Base-by-base conservation (phyloP, 1,140 invertebrate species). In the Aricia agestis region DNA sequence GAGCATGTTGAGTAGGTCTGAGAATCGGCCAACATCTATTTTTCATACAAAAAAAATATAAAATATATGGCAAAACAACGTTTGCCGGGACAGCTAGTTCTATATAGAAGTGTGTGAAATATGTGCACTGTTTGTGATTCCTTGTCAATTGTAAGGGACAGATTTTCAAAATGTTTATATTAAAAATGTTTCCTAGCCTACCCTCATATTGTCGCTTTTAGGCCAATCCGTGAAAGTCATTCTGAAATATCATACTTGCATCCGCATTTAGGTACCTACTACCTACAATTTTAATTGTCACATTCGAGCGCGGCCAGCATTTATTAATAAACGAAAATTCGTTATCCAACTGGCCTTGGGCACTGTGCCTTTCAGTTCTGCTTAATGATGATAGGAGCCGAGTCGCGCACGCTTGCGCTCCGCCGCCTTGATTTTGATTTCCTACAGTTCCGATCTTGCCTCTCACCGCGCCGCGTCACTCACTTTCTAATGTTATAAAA, bases 251-350 rank as follows among this genome's bases (percentile, higher is more conserved):
- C 45, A 52, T 13, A 63, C 15, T 83, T 83, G 83, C 82, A 85
- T 89, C 82, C 82, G 82, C 80, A 81, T 86, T 77, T 81, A 82
- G 81, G 36, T 36, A 36, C 36, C 36, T 36, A 36, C 36, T 36
- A 36, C 36, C 36, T 36, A 36, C 36, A 36, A 36, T 83, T 79
- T 78, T 74, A 85, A 84, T 83, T 82, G 84, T 86, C 83, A 89
- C 85, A 83, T 87, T 82, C 59, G 18, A 82, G 82, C 83, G 81
- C 83, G 83, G 79, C 80, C 85, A 82, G 82, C 84, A 86, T 86
- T 89, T 91, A 89, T 88, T 89, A 89, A 89, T 89, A 86, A 91
- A 89, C 87, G 86, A 90, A 91, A 91, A 90, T 90, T 89, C 87
- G 86, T 89, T 91, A 90, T 89, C 82, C 87, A 87, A 84, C 79